phyloP scores from a whole-genome alignment of 2,797 vertebrate species.

The Diglossa cyanea region DNA sequence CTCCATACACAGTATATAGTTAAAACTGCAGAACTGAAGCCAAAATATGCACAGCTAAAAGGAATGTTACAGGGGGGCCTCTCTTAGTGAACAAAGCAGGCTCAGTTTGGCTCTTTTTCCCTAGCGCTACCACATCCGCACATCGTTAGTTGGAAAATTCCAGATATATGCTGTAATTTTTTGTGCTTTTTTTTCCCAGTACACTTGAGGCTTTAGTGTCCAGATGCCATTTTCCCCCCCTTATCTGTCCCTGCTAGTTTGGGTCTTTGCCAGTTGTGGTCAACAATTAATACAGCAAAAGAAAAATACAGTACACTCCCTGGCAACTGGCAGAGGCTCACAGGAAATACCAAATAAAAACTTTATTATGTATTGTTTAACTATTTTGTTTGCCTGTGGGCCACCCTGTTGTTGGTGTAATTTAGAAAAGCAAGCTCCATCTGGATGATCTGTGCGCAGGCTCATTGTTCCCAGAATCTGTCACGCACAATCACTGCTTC shows the following conservation, averaged over 20 bases:
- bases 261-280: conserved; percentile 80
- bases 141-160: conserved; percentile 99
- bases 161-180: conserved; percentile 99
- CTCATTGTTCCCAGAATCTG: conserved; percentile 89
- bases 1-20: conserved; percentile 90
- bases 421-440: conserved; percentile 80
- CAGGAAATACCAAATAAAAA: conserved; percentile 88
- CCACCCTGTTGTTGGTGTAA: conserved; percentile 78
- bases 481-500: conserved; percentile 88
- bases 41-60: conserved; percentile 98
- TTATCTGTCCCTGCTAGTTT: conserved; percentile 80
- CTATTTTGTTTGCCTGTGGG: conserved; percentile 80
- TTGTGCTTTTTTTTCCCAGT: conserved; percentile 79
- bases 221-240: conserved; percentile 84
- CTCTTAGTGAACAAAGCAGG: conserved; percentile 96
- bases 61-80: conserved; percentile 97
- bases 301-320: conserved; percentile 78
- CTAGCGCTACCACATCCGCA: conserved; percentile 97
- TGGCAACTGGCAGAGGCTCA: conserved; percentile 80
- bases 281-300: conserved; percentile 84
- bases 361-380: conserved; percentile 82
- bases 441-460: conserved; percentile 84
- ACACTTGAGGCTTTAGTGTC: conserved; percentile 90
- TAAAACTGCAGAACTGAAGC: conserved; percentile 89
- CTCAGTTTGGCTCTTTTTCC: conserved; percentile 98